A percentile compares a stretch with the other conserved stretches of the same genome.
phyloP scores from a whole-genome alignment of 2,113 vertebrate genomes.

The Cynoglossus semilaevis region DNA sequence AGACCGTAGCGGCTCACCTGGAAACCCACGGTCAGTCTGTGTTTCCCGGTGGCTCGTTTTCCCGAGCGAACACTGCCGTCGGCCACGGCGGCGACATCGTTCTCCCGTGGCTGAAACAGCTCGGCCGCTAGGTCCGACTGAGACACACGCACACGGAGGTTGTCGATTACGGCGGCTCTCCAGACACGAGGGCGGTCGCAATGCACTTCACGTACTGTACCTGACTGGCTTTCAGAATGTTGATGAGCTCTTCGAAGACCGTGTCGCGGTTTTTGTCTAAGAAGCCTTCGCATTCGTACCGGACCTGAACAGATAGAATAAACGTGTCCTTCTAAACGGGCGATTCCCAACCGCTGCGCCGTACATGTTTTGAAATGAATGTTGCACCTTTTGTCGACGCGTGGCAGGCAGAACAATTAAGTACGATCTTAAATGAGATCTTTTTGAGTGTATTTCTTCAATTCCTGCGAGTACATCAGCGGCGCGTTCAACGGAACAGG shows the following conservation, averaged over 20 bases:
- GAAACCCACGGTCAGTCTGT: constrained; percentile 75
- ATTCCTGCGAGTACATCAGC: too few relatives aligned
- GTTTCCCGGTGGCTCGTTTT: constrained; percentile 68
- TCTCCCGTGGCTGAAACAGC: constrained; percentile 73
- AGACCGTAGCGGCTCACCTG: constrained; percentile 69
- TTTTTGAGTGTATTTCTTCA: too few relatives aligned
- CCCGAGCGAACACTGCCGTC: constrained; percentile 60
- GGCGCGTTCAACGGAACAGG: too few relatives aligned
- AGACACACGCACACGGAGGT: constrained; percentile 2
- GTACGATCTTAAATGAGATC: too few relatives aligned
- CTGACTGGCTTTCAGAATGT: constrained; percentile 83
- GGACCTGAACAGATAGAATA: constrained; percentile 65
- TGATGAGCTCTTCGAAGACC: constrained; percentile 79
- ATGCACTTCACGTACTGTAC: constrained; percentile 38
- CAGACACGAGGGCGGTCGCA: neutral
- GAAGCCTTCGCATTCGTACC: constrained; percentile 78
- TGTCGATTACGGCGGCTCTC: neutral
- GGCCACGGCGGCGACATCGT: constrained; percentile 20
- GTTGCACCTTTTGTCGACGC: too few relatives aligned
- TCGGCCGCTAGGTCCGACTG: constrained; percentile 77
- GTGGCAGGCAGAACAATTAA: too few relatives aligned
- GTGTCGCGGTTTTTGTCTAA: constrained; percentile 81
- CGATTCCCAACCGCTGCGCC: too few relatives aligned
- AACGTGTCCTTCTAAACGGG: too few relatives aligned
- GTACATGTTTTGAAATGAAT: too few relatives aligned